Evolutionary conservation across 2,797 vertebrate species (phyloP).

Genomic region (Brachyalestes nurse): DNA sequence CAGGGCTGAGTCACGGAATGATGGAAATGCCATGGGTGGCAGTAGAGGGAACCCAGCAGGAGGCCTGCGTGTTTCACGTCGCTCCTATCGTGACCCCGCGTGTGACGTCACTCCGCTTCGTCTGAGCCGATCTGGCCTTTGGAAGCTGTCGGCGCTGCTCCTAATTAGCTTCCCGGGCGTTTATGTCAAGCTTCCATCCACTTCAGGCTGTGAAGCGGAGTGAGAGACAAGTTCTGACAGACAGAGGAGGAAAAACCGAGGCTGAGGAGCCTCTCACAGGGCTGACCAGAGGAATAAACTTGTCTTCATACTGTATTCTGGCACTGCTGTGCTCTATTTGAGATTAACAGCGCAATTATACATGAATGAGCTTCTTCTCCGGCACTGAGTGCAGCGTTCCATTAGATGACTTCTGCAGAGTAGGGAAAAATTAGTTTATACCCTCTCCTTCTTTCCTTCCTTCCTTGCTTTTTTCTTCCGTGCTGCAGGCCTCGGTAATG

Average conservation of each 20-base stretch:
- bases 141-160: constrained; percentile 69
- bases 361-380: constrained; percentile 6
- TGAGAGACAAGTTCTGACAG: constrained; percentile 76
- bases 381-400: background rate
- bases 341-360: constrained; percentile 65
- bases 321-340: constrained; percentile 64
- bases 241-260: constrained; percentile 64
- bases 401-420: constrained; percentile 14
- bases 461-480: background rate
- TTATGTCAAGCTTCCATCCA: constrained; percentile 69
- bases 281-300: constrained; percentile 63
- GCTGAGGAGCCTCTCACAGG: constrained; percentile 66
- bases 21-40: constrained; percentile 39
- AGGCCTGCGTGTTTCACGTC: constrained; percentile 19
- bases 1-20: constrained; percentile 36
- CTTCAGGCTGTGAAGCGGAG: constrained; percentile 72
- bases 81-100: constrained; percentile 63
- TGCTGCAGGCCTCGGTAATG: background rate
- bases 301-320: constrained; percentile 65
- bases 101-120: constrained; percentile 68
- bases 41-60: constrained; percentile 35
- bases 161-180: constrained; percentile 76
- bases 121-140: constrained; percentile 70
- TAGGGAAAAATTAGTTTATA: background rate
- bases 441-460: background rate